phyloP scores from a whole-genome alignment of 2,113 vertebrate genomes.

The Chauna torquata region DNA sequence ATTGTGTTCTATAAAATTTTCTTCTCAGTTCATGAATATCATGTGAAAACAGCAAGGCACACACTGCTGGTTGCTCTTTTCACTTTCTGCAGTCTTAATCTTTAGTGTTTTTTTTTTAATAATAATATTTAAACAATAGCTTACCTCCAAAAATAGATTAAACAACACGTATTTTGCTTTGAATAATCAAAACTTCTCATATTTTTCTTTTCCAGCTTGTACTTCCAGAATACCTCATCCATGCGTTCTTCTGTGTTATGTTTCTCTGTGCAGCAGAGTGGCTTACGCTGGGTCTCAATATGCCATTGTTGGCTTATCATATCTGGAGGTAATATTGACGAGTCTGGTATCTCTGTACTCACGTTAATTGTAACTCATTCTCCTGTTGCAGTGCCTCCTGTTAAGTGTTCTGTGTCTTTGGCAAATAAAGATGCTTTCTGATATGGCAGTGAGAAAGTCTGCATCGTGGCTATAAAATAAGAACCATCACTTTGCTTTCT shows the following conservation, averaged over 20 bases:
- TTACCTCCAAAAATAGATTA: not conserved
- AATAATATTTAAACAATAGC: not conserved
- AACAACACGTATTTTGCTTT: not conserved
- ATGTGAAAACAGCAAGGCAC: conserved; percentile 10
- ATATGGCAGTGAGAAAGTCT: fast-evolving
- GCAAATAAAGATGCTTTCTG: not conserved
- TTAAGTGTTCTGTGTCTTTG: not conserved
- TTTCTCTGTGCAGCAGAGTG: conserved; percentile 98
- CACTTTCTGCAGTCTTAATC: not conserved
- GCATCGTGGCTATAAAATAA: not conserved
- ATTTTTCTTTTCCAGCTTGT: conserved; percentile 88
- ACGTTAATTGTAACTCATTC: not conserved
- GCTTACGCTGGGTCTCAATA: conserved; percentile 96
- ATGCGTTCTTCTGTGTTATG: conserved; percentile 99
- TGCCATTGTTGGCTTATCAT: conserved; percentile 96
- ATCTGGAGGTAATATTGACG: conserved; percentile 90
- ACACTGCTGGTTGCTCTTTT: not conserved
- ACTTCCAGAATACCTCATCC: conserved; percentile 99
- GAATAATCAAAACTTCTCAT: not conserved
- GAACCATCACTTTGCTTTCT: not conserved
- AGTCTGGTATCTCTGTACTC: not conserved
- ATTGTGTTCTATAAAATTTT: not conserved
- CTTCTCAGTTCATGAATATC: not conserved
- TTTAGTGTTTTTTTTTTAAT: not conserved
- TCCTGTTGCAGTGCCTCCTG: not conserved